Percentiles rank a stretch among this genome's conserved stretches.
phyloP scores from a whole-genome alignment of 1,140 invertebrate species.

The Drosophila parabipectinata region DNA sequence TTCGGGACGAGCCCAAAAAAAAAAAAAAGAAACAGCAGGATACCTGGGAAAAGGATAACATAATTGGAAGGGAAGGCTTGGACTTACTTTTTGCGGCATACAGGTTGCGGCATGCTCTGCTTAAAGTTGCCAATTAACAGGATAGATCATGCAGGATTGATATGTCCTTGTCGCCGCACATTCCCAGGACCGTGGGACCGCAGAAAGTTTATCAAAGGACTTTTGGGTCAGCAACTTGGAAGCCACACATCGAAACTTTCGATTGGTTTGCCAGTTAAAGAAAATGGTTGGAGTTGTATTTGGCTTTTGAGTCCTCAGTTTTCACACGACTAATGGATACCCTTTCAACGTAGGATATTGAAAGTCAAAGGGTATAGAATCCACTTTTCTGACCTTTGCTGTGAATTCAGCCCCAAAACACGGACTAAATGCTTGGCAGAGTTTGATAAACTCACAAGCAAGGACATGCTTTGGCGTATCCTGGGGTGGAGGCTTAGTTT shows the following conservation, averaged over 20 bases:
- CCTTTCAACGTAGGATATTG: not conserved
- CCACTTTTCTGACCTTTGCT: no score
- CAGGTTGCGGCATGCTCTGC: not conserved
- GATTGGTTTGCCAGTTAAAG: not conserved
- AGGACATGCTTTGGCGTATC: not conserved
- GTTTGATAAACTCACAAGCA: not conserved
- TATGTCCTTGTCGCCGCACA: conserved; percentile 6
- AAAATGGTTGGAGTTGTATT: not conserved
- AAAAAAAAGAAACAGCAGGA: not conserved
- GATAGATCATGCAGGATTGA: conserved; percentile 36
- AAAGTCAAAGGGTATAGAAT: not conserved
- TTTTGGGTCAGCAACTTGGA: conserved; percentile 13
- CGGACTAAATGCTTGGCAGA: not conserved
- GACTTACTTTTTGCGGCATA: not conserved
- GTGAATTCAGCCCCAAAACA: no score
- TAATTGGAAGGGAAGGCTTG: conserved; percentile 10
- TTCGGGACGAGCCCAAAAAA: conserved; percentile 14
- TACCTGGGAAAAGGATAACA: not conserved
- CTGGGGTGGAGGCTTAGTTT: conserved; percentile 12
- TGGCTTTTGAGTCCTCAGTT: not conserved
- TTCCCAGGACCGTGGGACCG: conserved; percentile 5
- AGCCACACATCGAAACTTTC: conserved; percentile 21
- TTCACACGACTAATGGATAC: not conserved
- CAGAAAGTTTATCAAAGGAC: conserved; percentile 41
- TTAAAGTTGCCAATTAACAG: conserved; percentile 31